Evolutionary conservation across 1,140 invertebrate genomes (phyloP), one percentile per base, ranked within the genome.

Genomic region (Triops longicaudatus): DNA sequence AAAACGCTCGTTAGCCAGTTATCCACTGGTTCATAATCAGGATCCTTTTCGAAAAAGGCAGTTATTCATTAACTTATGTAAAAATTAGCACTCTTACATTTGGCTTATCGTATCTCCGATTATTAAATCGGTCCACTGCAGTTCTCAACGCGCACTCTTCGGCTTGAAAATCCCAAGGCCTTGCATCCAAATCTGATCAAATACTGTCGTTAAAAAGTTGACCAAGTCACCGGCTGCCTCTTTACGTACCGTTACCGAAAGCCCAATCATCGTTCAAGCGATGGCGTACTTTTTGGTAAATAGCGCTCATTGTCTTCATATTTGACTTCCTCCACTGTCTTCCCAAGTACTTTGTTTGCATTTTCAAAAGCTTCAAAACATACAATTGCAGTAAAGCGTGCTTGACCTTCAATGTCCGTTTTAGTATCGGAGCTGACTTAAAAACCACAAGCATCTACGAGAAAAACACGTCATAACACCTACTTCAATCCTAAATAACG

Each of bases 241-340:
- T 75, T 50, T 73, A 17, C 17, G 50, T 85, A 91, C 90, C 92
- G 88, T 99, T 99, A 43, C 97, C 98, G 88, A 95, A 99, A 14
- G 98, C 98, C 98, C 98, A 99, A 83, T 99, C 98, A 85, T 99
- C 98, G 82, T 98, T 99, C 1, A 99, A 86, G 74, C 95, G 89
- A 87, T 96, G 94, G 72, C 94, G 85, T 76, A 95, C 97, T 89
- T 98, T 99, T 75, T 96, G 92, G 85, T 99, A 99, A 83, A 99
- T 99, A 43, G 97, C 96, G 84, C 96, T 98, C 86, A 99, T 97
- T 0, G 96, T 98, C 84, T 98, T 99, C 97, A 99, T 99, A 84
- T 99, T 99, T 1, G 94, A 93, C 85, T 99, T 99, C 6, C 98
- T 88, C 98, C 98, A 99, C 82, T 99, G 98, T 26, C 98, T 86